Evolutionary conservation across 2,888 invertebrate genomes (phyloP), one percentile per base, ranked within the genome.

Genomic region (Nymphalis polychloros): DNA sequence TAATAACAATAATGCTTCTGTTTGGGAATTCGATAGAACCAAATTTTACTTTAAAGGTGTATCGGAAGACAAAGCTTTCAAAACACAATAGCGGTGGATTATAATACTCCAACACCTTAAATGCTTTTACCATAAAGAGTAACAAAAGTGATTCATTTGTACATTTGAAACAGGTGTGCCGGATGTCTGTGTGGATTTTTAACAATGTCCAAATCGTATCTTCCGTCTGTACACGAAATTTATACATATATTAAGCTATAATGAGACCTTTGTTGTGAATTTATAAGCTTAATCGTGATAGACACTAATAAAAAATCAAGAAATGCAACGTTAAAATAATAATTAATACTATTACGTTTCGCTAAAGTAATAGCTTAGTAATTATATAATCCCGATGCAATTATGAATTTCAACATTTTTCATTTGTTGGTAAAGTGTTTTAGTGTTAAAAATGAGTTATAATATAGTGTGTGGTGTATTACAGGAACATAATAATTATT

Each of bases 121-220:
- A 71, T 63, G 71, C 68, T 68, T 63, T 59, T 59, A 23, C 70
- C 65, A 48, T 70, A 68, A 49, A 68, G 50, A 63, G 60, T 35
- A 69, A 69, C 63, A 63, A 71, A 64, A 81, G 74, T 76, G 77
- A 76, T 70, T 72, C 74, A 76, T 79, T 75, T 73, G 73, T 75
- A 70, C 72, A 68, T 68, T 71, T 66, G 68, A 57, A 75, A 75
- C 82, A 82, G 82, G 82, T 82, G 82, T 79, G 78, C 74, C 74
- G 78, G 78, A 78, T 74, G 75, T 67, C 64, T 76, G 75, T 76
- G 77, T 77, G 76, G 73, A 50, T 63, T 67, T 63, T 63, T 71
- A 73, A 76, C 75, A 76, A 75, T 75, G 65, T 70, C 67, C 69
- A 71, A 78, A 77, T 73, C 69, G 75, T 73, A 75, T 72, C 76